Evolutionary conservation across 92 coral and sea anemone genomes (phyloP), one percentile per base, ranked within the genome.

Genomic region (Hydrozoanthus gracilis): DNA sequence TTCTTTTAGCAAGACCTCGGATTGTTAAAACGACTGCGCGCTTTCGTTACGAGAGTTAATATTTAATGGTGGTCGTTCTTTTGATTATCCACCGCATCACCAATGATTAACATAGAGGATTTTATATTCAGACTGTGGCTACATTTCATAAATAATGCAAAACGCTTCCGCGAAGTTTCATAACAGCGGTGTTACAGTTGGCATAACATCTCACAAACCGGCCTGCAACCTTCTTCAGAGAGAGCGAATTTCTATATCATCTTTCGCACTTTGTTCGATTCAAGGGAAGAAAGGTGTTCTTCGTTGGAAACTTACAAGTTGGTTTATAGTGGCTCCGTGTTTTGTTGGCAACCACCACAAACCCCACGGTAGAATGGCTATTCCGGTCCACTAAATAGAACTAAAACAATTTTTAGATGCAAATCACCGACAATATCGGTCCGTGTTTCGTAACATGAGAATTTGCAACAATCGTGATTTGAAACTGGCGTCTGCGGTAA

Each of bases 91-190:
- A 89, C 89, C 89, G 86, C 74, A 62, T 54, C 87, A 95, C 98
- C 93, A 94, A 94, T 94, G 88, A 94, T 94, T 94, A 94, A 94
- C 98, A 87, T 83, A 80, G 83, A 52, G 83, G 93, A 82, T 88
- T 89, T 88, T 89, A 88, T 91, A 94, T 94, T 88, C 95, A 92
- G 89, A 70, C 88, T 75, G 82, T 88, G 92, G 76, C 74, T 91
- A 61, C 47, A 77, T 94, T 92, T 92, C 98, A 94, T 94, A 91
- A 92, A 94, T 94, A 93, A 94, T 94, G 93, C 98, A 94, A 88
- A 77, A 55, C 46, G 87, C 77, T 82, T 64, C 80, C 83, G 75
- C 82, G 78, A 67, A 64, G 71, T 79, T 58, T 64, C 75, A 62
- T 69, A 56, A 75, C 90, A 64, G 54, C 83, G 86, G 86, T 69